phyloP scores from a whole-genome alignment of 2,888 invertebrate genomes.

The Pristionchus exspectatus region DNA sequence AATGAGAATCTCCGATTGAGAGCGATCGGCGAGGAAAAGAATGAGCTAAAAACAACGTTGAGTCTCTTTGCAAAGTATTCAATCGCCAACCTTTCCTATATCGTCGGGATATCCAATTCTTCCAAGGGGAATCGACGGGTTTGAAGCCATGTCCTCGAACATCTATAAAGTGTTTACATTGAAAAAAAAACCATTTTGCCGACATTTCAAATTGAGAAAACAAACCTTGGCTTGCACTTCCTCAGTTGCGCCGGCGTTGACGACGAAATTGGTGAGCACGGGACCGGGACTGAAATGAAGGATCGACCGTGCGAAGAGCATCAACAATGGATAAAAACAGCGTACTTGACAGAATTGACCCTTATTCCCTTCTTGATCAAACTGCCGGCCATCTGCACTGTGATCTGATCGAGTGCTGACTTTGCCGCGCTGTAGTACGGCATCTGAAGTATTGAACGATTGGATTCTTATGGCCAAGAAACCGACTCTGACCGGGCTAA shows the following conservation, averaged over 20 bases:
- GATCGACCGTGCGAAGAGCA: not conserved
- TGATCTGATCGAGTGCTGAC: not conserved
- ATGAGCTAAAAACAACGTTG: too few species aligned
- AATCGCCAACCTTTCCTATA: not conserved
- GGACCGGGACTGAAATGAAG: not conserved
- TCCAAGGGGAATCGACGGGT: not conserved
- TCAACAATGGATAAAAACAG: not conserved
- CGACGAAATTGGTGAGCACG: not conserved
- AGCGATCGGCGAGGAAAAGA: not conserved
- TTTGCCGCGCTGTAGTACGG: not conserved
- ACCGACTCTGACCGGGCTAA: not conserved
- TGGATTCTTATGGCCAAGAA: not conserved
- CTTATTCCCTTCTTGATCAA: slow-evolving; percentile 22
- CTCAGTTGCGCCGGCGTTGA: not conserved
- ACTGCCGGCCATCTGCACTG: not conserved
- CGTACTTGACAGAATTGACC: not conserved
- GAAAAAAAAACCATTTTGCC: too few species aligned
- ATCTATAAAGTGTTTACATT: too few species aligned
- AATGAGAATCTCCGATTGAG: slow-evolving; percentile 30
- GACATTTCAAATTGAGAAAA: too few species aligned
- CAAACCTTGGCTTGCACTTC: not conserved
- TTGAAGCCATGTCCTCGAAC: not conserved
- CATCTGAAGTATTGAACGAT: not conserved
- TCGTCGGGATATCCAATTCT: not conserved
- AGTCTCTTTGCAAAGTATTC: too few species aligned